A percentile compares a stretch with the other conserved stretches of the same genome.
These are phyloP conservation scores for Rhabdomys dilectus DNA, from an alignment of 2,113 vertebrate genomes.

Conservation along the genomic window DNA sequence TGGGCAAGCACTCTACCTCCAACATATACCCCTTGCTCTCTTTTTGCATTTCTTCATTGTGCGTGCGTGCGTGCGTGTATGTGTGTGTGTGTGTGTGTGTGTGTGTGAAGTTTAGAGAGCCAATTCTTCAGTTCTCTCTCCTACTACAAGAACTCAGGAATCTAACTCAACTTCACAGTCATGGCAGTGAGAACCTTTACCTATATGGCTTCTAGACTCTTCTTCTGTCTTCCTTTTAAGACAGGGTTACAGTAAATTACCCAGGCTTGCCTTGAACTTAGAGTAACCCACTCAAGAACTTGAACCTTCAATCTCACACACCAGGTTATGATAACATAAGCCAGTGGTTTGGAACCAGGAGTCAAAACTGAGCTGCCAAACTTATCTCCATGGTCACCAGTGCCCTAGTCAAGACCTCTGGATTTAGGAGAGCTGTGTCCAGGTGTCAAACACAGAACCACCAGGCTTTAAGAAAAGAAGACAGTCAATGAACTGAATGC, in stretches of 20 bases:
- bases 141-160: neutral
- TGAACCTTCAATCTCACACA: neutral
- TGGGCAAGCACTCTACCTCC: neutral
- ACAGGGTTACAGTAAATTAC: neutral
- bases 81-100: neutral
- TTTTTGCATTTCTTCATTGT: too few relatives aligned
- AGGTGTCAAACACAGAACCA: rapidly evolving
- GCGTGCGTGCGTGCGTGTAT: neutral
- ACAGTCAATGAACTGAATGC: too few relatives aligned
- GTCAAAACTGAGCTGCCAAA: rapidly evolving
- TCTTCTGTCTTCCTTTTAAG: neutral
- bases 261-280: neutral
- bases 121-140: neutral
- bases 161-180: too few relatives aligned
- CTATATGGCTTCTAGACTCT: neutral
- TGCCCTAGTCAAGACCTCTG: rapidly evolving
- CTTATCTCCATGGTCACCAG: rapidly evolving
- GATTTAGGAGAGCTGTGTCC: rapidly evolving
- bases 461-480: neutral
- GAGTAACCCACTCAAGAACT: neutral
- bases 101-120: neutral
- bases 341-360: too few relatives aligned
- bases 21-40: neutral
- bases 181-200: neutral
- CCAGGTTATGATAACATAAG: neutral